Evolutionary conservation across 2,888 invertebrate species (phyloP).

Genomic region (Agrypnus murinus): DNA sequence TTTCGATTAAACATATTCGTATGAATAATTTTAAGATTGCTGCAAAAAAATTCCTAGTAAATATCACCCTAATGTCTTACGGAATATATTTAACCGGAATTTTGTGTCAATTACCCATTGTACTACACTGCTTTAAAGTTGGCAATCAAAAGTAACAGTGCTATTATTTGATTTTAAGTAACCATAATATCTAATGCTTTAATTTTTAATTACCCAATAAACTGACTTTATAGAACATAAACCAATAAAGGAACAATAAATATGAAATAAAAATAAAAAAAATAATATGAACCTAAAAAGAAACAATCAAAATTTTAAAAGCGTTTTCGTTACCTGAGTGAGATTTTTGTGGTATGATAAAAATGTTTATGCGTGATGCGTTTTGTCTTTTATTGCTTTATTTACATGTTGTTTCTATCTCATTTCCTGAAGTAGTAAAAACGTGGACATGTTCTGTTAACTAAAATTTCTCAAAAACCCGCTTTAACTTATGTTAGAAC

Average conservation of each 20-base stretch:
- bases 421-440: conserved; percentile 67
- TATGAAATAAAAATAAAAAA: conserved; percentile 47
- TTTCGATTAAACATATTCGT: too few species aligned
- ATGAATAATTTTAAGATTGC: too few species aligned
- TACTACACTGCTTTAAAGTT: too few species aligned
- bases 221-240: conserved; percentile 23
- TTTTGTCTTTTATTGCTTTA: conserved; percentile 67
- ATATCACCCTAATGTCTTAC: too few species aligned
- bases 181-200: conserved; percentile 35
- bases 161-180: too few species aligned
- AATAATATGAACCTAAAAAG: conserved; percentile 46
- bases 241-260: conserved; percentile 49
- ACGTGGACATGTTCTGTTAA: conserved; percentile 63
- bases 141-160: too few species aligned
- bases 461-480: conserved; percentile 51
- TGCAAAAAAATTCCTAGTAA: too few species aligned
- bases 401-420: conserved; percentile 65
- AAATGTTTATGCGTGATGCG: conserved; percentile 67
- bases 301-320: conserved; percentile 64
- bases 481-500: conserved; percentile 22
- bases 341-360: conserved; percentile 65
- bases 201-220: conserved; percentile 36
- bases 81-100: too few species aligned
- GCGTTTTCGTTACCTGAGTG: conserved; percentile 64
- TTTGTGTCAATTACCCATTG: too few species aligned